These are phyloP conservation scores for Hyphantria cunea DNA, from an alignment of 1,140 invertebrate species.

Conservation along the genomic window DNA sequence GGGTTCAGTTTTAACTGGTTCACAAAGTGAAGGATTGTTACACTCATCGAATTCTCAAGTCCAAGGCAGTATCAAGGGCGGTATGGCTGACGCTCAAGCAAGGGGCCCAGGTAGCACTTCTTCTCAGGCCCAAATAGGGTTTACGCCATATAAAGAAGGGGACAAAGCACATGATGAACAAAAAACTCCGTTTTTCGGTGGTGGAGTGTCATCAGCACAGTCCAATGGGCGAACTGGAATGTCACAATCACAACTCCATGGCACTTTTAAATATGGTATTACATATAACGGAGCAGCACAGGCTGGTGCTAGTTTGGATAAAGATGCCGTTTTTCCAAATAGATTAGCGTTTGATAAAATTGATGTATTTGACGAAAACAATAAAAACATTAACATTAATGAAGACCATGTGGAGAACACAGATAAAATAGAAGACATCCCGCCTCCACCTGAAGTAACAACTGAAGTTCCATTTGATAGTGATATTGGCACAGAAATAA, in stretches of 20 bases:
- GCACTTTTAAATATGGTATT: constrained; percentile 89
- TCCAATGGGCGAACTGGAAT: constrained; percentile 88
- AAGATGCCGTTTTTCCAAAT: constrained; percentile 69
- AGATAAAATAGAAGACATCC: constrained; percentile 31
- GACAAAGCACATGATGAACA: constrained; percentile 73
- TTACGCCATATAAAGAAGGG: constrained; percentile 86
- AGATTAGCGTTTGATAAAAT: constrained; percentile 70
- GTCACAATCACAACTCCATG: constrained; percentile 90
- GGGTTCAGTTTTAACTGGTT: constrained; percentile 87
- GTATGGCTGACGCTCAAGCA: constrained; percentile 91
- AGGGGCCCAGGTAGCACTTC: constrained; percentile 91
- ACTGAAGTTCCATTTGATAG: constrained; percentile 20
- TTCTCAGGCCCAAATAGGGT: constrained; percentile 93
- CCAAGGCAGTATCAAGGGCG: constrained; percentile 89
- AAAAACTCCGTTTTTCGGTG: constrained; percentile 85
- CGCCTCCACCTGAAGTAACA: neutral
- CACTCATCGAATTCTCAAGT: constrained; percentile 90
- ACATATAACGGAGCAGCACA: constrained; percentile 91
- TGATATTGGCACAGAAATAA: constrained; percentile 17
- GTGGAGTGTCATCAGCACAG: constrained; percentile 89
- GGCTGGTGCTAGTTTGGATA: constrained; percentile 87
- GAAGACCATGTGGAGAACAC: constrained; percentile 56
- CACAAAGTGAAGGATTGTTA: constrained; percentile 88
- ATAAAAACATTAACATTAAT: constrained; percentile 76
- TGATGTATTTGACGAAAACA: constrained; percentile 69